Base-by-base conservation (phyloP, 2,888 invertebrate species). In the Ochropleura plecta region DNA sequence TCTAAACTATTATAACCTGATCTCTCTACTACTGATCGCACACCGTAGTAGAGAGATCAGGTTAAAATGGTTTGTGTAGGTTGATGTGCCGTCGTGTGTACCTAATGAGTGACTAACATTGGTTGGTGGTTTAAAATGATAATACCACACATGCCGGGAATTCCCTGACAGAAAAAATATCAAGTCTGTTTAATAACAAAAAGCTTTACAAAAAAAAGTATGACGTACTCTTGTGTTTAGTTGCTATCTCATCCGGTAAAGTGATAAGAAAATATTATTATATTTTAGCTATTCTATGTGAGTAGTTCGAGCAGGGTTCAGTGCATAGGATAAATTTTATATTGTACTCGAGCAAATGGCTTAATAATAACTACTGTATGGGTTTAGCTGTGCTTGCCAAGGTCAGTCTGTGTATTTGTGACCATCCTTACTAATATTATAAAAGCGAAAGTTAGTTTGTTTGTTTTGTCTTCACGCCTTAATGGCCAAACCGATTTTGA, bases 221-320 rank as follows among this genome's bases (percentile, higher is more conserved):
- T 1, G 9, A 8, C 6, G 9, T 14, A 59, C 9, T 40, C 6
- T n/a, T 48, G n/a, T 7, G 0, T 30, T 53, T 16, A 1, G 18
- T 4, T 14, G 30, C 9, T 14, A 30, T 30, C n/a, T 46, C 18
- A 30, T 44, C 40, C 9, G 49, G 7, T 12, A 4, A 40, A 12
- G 10, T n/a, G 65, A 40, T n/a, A 65, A 65, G 40, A n/a, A 65
- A 65, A 20, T 63, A 20, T 63, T 10, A 20, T 8, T 18, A 62
- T 48, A 48, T 49, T 30, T 49, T 18, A n/a, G 12, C 5, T 4
- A 18, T n/a, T 40, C 18, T 65, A 49, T n/a, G 5, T 42, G 14
- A 66, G 5, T 51, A 14, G 51, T 51, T 64, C 4, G 4, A 6
- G 48, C 20, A 20, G 20, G 10, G 16, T 20, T 63, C 9, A 63